phyloP scores from a whole-genome alignment of 2,888 invertebrate species.

The Heliconius cydno region DNA sequence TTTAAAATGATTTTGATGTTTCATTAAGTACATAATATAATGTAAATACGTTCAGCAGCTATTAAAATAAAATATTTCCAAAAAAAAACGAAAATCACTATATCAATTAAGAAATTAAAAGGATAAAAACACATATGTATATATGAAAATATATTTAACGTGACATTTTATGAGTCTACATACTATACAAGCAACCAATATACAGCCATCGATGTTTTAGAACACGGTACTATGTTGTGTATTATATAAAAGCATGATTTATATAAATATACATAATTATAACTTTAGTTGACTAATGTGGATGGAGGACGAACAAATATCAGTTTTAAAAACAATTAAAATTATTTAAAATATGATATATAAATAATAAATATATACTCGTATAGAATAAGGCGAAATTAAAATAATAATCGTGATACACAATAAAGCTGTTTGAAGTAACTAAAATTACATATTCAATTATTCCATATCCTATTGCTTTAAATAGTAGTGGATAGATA shows the following conservation, averaged over 20 bases:
- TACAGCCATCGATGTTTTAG: conserved; percentile 20
- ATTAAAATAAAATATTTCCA: neutral
- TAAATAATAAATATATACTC: neutral
- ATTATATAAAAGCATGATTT: conserved; percentile 20
- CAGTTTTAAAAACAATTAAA: neutral
- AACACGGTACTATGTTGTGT: conserved; percentile 24
- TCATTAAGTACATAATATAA: neutral
- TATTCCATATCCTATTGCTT: neutral
- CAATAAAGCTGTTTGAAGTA: neutral
- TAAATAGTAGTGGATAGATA: neutral
- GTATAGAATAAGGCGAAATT: neutral
- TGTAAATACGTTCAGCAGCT: conserved; percentile 11
- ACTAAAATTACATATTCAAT: neutral
- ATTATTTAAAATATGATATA: neutral
- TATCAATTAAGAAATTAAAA: neutral
- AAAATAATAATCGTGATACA: neutral
- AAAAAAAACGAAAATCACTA: neutral
- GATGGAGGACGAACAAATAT: neutral
- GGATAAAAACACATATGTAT: neutral
- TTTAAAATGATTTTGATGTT: neutral
- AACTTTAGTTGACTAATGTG: neutral
- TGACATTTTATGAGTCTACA: conserved; percentile 11
- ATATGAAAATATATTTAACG: conserved; percentile 5
- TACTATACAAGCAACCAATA: conserved; percentile 25
- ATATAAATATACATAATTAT: conserved; percentile 1